These are phyloP conservation scores for Albula glossodonta DNA, from an alignment of 2,113 vertebrate genomes.

Conservation along the genomic window DNA sequence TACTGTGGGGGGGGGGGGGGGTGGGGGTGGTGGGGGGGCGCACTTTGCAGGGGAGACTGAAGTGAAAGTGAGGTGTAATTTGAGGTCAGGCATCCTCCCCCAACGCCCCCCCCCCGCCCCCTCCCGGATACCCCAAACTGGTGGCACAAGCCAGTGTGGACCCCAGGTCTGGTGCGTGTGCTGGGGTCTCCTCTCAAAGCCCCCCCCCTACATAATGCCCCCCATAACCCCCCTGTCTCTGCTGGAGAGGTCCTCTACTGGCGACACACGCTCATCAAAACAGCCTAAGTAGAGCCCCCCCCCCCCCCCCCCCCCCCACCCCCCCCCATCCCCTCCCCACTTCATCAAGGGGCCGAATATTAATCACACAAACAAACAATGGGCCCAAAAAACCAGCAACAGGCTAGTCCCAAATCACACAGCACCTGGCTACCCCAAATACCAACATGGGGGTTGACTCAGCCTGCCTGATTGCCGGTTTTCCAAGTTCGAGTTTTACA, in stretches of 20 bases:
- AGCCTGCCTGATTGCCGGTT: too few relatives aligned
- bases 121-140: too few relatives aligned
- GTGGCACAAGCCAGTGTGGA: background rate
- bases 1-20: background rate
- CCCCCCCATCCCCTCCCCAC: too few relatives aligned
- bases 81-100: constrained; percentile 39
- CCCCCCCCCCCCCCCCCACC: too few relatives aligned
- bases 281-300: background rate
- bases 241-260: background rate
- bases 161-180: background rate
- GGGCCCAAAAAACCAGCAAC: background rate
- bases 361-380: constrained; percentile 5
- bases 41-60: background rate
- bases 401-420: background rate
- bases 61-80: constrained; percentile 33
- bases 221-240: background rate
- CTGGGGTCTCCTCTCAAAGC: too few relatives aligned
- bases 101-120: background rate
- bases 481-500: too few relatives aligned
- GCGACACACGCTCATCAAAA: background rate
- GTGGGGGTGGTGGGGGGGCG: constrained; percentile 5
- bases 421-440: too few relatives aligned
- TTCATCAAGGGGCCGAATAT: background rate
- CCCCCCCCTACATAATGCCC: too few relatives aligned
- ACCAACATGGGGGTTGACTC: too few relatives aligned